Percentiles rank a stretch among this genome's conserved stretches.
Conservation (phyloP, 2,797 vertebrate genomes). For the Phoeniculus purpureus region DNA sequence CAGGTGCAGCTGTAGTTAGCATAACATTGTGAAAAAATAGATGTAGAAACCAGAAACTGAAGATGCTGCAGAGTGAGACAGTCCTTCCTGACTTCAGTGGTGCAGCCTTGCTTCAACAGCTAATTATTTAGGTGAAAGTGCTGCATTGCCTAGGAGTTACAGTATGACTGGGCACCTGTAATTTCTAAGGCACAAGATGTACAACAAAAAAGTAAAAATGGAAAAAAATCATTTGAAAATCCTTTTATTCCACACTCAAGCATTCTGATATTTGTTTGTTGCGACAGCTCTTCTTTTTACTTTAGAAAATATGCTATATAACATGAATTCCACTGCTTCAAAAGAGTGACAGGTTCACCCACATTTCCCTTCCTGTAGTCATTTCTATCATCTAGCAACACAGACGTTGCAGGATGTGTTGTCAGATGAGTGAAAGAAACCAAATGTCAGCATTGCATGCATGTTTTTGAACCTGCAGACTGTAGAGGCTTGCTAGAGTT, state of each 20-base stretch:
- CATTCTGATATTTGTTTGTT: background rate
- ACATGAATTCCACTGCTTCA: background rate
- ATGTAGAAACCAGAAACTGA: background rate
- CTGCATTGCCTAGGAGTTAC: background rate
- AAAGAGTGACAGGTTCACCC: background rate
- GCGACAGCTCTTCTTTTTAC: background rate
- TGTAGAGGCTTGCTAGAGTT: background rate
- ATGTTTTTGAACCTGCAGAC: background rate
- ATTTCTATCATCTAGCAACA: background rate
- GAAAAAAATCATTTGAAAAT: background rate
- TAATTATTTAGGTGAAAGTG: background rate
- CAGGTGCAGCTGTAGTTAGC: background rate
- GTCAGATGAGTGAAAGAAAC: background rate
- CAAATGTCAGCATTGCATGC: background rate
- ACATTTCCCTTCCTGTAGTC: background rate
- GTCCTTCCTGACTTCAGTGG: background rate
- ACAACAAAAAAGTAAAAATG: background rate
- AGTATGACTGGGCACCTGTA: background rate
- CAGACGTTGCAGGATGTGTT: fast-evolving
- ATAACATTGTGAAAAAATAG: background rate
- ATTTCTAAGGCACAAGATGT: background rate
- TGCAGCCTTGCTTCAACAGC: background rate
- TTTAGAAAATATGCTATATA: background rate
- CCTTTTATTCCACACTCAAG: background rate
- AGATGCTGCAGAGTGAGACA: background rate